phyloP scores from a whole-genome alignment of 2,888 invertebrate genomes.

The Poecilobothrus nobilitatus region DNA sequence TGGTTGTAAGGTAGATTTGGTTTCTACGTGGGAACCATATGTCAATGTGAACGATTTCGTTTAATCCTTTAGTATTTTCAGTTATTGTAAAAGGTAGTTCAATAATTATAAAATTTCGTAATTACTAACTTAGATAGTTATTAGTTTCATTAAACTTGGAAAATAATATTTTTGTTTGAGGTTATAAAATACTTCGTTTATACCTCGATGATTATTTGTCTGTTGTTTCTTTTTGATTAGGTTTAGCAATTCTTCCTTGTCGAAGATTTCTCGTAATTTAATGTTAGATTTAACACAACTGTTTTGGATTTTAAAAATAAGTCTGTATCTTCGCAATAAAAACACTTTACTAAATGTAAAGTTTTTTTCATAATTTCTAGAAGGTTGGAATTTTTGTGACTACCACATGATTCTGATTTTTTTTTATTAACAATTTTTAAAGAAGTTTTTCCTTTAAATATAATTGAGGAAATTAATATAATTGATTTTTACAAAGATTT shows the following conservation, averaged over 20 bases:
- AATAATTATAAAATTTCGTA: too few species aligned
- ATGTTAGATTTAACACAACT: slow-evolving; percentile 7
- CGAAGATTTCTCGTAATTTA: slow-evolving; percentile 8
- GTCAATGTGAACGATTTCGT: slow-evolving; percentile 12
- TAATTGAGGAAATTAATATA: too few species aligned
- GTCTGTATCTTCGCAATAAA: slow-evolving; percentile 5
- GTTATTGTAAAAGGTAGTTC: too few species aligned
- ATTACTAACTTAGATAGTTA: slow-evolving; percentile 11
- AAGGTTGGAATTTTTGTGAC: not conserved
- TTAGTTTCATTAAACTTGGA: slow-evolving; percentile 1
- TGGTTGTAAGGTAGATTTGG: slow-evolving; percentile 13
- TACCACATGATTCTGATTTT: slow-evolving; percentile 8
- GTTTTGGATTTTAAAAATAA: not conserved
- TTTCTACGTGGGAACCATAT: slow-evolving; percentile 14
- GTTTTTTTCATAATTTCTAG: slow-evolving; percentile 10
- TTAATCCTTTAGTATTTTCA: slow-evolving; percentile 8
- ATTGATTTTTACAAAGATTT: slow-evolving; percentile 16
- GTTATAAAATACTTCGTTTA: slow-evolving; percentile 12
- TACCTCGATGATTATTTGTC: slow-evolving; percentile 10
- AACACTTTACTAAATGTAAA: slow-evolving; percentile 12
- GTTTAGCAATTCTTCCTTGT: slow-evolving; percentile 8
- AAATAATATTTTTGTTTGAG: slow-evolving; percentile 7
- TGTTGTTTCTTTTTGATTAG: slow-evolving; percentile 7
- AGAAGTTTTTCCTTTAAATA: slow-evolving; percentile 5
- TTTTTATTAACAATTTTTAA: slow-evolving; percentile 8